A percentile compares a stretch with the other conserved stretches of the same genome.
These are phyloP conservation scores for Beroe ovata DNA, from an alignment of 37 sponge, comb jelly and placozoan genomes.

Conservation along the genomic window DNA sequence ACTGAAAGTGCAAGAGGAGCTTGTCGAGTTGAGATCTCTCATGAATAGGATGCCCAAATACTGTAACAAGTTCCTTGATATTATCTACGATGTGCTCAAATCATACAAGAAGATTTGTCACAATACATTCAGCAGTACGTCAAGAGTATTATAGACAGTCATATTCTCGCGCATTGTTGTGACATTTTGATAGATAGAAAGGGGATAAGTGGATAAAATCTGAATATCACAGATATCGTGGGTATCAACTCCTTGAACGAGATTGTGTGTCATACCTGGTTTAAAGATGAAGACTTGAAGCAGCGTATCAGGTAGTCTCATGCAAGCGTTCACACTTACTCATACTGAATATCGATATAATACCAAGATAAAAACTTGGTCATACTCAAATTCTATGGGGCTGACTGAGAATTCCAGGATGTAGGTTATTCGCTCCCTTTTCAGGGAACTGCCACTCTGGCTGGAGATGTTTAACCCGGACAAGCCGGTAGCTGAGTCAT, in stretches of 20 bases:
- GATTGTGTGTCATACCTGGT: conserved; percentile 35
- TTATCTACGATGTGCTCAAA: conserved; percentile 71
- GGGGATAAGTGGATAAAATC: too few relatives aligned
- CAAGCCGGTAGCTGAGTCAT: background rate
- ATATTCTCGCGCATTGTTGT: too few relatives aligned
- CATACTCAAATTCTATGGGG: too few relatives aligned
- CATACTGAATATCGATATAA: too few relatives aligned
- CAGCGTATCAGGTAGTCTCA: too few relatives aligned
- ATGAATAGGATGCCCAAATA: conserved; percentile 82
- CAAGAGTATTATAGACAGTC: too few relatives aligned
- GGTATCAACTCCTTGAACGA: conserved; percentile 8
- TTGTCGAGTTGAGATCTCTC: conserved; percentile 77
- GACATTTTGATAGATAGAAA: too few relatives aligned
- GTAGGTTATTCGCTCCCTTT: too few relatives aligned
- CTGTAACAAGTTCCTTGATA: conserved; percentile 75
- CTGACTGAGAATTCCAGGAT: too few relatives aligned
- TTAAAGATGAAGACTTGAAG: conserved; percentile 32
- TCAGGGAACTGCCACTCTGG: conserved; percentile 14
- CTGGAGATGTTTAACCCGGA: conserved; percentile 1
- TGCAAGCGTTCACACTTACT: too few relatives aligned
- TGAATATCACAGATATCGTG: conserved; percentile 22
- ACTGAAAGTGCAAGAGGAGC: conserved; percentile 75
- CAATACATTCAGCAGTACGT: conserved; percentile 74
- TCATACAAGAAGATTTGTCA: conserved; percentile 70
- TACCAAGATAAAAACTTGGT: too few relatives aligned